Percentiles rank a stretch among this genome's conserved stretches.
Evolutionary conservation across 2,888 invertebrate genomes (phyloP).

Genomic region (Gari tellinella): DNA sequence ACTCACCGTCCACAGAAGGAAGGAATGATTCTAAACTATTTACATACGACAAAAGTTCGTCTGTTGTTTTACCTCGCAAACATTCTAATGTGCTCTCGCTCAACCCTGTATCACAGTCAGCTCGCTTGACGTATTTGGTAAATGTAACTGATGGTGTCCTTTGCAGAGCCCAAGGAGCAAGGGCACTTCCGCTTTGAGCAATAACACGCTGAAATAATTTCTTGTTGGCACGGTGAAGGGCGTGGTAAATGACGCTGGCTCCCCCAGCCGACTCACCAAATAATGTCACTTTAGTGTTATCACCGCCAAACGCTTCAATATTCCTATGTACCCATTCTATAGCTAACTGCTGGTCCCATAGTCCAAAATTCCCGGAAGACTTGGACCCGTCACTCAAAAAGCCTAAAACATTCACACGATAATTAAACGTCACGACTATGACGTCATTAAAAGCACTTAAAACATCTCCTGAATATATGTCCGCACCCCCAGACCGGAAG

Average conservation of each 20-base stretch:
- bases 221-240: slow-evolving; percentile 61
- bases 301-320: slow-evolving; percentile 85
- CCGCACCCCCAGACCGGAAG: slow-evolving; percentile 95
- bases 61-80: slow-evolving; percentile 42
- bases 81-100: slow-evolving; percentile 51
- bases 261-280: slow-evolving; percentile 78
- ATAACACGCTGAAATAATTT: slow-evolving; percentile 68
- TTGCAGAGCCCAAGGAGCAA: slow-evolving; percentile 52
- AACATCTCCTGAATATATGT: slow-evolving; percentile 85
- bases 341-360: slow-evolving; percentile 97
- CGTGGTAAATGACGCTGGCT: slow-evolving; percentile 66
- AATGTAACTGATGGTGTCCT: slow-evolving; percentile 86
- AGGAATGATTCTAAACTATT: slow-evolving; percentile 88
- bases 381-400: slow-evolving; percentile 91
- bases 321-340: slow-evolving; percentile 97
- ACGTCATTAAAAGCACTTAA: slow-evolving; percentile 95
- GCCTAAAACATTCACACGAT: slow-evolving; percentile 95
- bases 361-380: slow-evolving; percentile 89
- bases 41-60: slow-evolving; percentile 31
- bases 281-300: slow-evolving; percentile 65
- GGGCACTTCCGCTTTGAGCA: slow-evolving; percentile 62
- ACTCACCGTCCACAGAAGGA: slow-evolving; percentile 94
- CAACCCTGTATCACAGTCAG: slow-evolving; percentile 49
- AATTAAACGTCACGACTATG: slow-evolving; percentile 97
- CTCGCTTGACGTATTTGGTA: slow-evolving; percentile 86